Conservation (phyloP, 2,797 vertebrate species). For the Falco berigora region DNA sequence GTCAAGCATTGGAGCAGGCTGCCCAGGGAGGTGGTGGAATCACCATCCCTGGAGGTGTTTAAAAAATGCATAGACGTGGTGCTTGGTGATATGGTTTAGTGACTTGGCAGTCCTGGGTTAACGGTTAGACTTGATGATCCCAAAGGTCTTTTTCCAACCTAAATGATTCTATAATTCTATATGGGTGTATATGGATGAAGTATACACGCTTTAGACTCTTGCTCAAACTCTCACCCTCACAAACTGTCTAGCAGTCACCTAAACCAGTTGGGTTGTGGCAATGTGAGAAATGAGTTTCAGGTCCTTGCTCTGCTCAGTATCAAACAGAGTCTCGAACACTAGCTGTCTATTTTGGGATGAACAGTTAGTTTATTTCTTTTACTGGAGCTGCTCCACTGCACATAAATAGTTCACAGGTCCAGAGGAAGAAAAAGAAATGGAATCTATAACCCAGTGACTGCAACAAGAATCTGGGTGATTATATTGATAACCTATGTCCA, state of each 20-base stretch:
- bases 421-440: neutral
- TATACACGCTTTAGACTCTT: neutral
- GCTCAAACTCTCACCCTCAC: neutral
- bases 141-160: too few species aligned
- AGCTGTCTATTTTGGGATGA: neutral
- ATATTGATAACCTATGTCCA: neutral
- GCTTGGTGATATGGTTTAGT: too few species aligned
- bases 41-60: too few species aligned
- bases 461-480: neutral
- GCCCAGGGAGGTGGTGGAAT: too few species aligned
- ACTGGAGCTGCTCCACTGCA: neutral
- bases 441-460: neutral
- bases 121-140: too few species aligned
- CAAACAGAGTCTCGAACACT: neutral
- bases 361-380: neutral
- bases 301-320: neutral
- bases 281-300: neutral
- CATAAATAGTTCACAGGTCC: neutral
- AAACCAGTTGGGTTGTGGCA: neutral
- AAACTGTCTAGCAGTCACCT: neutral
- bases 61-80: too few species aligned
- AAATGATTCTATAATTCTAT: too few species aligned
- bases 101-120: too few species aligned
- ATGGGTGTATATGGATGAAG: neutral
- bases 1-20: too few species aligned